Percentiles rank a stretch among this genome's conserved stretches.
Evolutionary conservation across 2,888 invertebrate genomes (phyloP).

Genomic region (Tortricodes alternella): DNA sequence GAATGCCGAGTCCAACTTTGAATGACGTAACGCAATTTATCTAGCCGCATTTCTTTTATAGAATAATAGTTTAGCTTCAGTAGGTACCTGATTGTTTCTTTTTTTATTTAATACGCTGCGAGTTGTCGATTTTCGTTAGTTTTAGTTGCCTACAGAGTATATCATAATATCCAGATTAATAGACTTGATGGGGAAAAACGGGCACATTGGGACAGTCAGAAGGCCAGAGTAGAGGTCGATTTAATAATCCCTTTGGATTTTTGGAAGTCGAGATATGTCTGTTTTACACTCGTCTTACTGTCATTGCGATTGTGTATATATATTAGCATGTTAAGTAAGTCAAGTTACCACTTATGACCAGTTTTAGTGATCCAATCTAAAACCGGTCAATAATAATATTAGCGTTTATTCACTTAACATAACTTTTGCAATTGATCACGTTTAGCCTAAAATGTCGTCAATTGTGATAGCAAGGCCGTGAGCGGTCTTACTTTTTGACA

Average conservation of each 20-base stretch:
- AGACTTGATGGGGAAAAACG: neutral
- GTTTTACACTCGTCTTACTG: slow-evolving; percentile 7
- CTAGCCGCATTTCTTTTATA: slow-evolving; percentile 20
- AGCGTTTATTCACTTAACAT: neutral
- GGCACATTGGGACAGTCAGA: too few species aligned
- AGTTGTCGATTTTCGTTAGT: neutral
- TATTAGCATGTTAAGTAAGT: slow-evolving; percentile 22
- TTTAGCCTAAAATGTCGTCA: too few species aligned
- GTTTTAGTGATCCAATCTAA: neutral
- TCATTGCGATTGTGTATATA: slow-evolving; percentile 24
- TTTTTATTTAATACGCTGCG: slow-evolving; percentile 31
- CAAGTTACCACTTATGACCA: neutral
- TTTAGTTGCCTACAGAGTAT: slow-evolving; percentile 3
- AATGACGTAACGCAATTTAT: slow-evolving; percentile 18
- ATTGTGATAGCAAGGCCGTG: too few species aligned
- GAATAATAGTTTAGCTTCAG: slow-evolving; percentile 43
- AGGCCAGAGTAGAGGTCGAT: too few species aligned
- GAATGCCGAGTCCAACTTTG: too few species aligned
- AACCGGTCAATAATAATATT: neutral
- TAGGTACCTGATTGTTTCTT: slow-evolving; percentile 74
- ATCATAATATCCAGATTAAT: slow-evolving; percentile 7
- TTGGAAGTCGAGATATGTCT: slow-evolving; percentile 4
- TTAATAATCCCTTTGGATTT: neutral
- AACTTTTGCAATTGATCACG: neutral
- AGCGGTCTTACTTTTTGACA: too few species aligned